Evolutionary conservation across 2,888 invertebrate species (phyloP), one percentile per base, ranked within the genome.

Genomic region (Osmoderma eremita): DNA sequence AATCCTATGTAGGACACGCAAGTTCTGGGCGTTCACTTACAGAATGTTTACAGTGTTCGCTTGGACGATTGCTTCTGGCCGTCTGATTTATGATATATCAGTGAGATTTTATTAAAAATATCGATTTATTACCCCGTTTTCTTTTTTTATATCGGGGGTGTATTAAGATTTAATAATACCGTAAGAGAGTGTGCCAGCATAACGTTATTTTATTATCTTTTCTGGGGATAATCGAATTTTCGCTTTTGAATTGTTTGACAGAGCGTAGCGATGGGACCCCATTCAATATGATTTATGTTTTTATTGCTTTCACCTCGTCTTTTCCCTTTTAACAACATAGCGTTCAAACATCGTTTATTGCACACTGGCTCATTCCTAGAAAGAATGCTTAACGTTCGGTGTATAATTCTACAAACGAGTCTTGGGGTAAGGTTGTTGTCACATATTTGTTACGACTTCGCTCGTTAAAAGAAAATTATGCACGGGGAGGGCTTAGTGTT

Each of bases 101-200:
- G 63, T 49, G 63, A 73, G 76, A 77, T 79, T 80, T 78, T 78
- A 77, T 79, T 78, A 77, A 79, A 79, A 78, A 75, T 80, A 79
- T 78, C 75, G 78, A 79, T 80, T 76, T 72, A 69, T 72, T 54
- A 67, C 64, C 53, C 45, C 30, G 36, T 71, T 69, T 70, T 70
- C 68, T 53, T 38, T 70, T 70, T 69, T 53, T 38, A 36, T 38
- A 6, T 4, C 10, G n/a, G 22, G 63, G 65, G 63, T 42, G 45
- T 54, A 38, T 56, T 58, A 65, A 45, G 64, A 65, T 70, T 70
- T 67, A 68, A 66, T 68, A 64, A 49, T 56, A 17, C 38, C 41
- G 30, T n/a, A n/a, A 30, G 49, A 49, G 36, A 48, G 15, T 30
- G 24, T 17, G 42, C 65, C n/a, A 15, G 10, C 36, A n/a, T 42